Conservation (phyloP, 2,888 invertebrate species). For the Thelaira solivaga region DNA sequence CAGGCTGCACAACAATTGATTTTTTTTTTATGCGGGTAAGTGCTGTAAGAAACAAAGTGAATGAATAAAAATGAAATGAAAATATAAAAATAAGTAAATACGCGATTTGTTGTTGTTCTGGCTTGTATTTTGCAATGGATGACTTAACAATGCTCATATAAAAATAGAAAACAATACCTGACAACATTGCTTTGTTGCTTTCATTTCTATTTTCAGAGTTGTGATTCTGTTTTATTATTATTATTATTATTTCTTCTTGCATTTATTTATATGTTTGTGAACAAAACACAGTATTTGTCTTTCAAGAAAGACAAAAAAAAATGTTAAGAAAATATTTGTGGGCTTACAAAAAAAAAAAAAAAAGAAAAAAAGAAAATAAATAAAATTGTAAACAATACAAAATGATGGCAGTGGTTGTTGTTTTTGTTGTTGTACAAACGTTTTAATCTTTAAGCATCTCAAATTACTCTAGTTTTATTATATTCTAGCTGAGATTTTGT, state of each 20-base stretch:
- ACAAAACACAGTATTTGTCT: background rate
- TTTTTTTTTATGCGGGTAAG: no score
- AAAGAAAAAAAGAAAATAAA: background rate
- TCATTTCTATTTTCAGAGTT: constrained; percentile 8
- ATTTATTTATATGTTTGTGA: background rate
- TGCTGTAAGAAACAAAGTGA: no score
- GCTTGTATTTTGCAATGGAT: constrained; percentile 37
- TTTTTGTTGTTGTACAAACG: background rate
- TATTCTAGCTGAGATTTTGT: background rate
- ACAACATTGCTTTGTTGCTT: constrained; percentile 42
- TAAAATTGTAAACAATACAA: constrained; percentile 31
- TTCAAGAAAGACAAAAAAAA: constrained; percentile 1
- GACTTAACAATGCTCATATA: constrained; percentile 51
- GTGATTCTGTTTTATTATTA: background rate
- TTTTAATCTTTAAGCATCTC: constrained; percentile 29
- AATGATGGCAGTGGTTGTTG: constrained; percentile 3
- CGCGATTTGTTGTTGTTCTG: no score
- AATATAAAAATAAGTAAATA: background rate
- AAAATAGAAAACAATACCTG: constrained; percentile 42
- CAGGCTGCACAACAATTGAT: no score
- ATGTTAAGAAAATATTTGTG: background rate
- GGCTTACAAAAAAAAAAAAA: no score
- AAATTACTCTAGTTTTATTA: constrained; percentile 20
- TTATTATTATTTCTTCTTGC: background rate
- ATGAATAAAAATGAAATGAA: background rate